Base-by-base conservation (phyloP, 1,140 invertebrate genomes). In the Leptinotarsa undecemlineata region DNA sequence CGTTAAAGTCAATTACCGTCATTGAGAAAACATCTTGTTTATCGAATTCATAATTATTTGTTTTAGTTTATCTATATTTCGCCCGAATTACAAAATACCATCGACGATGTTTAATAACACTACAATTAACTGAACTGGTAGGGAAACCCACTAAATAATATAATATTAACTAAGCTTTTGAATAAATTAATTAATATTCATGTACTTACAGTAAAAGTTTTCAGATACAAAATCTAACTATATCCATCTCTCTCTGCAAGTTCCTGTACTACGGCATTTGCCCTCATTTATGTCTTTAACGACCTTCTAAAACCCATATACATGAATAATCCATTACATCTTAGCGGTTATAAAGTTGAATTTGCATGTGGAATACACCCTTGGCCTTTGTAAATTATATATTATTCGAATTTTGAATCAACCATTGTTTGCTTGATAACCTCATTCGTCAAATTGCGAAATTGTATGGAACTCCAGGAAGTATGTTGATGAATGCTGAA, bases 341-440 rank as follows among this genome's bases (percentile, higher is more conserved):
- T 66, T 66, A 66, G 26, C 63, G 63, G 63, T 66, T 66, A 66
- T 66, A 66, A 66, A 66, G 63, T 66, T 66, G 21, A 66, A 66
- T 66, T 66, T 66, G 63, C 63, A 66, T 66, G 63, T 66, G 26
- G 63, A 66, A 66, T 33, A 33, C 23, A 33, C 63, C 26, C 17
- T 23, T 21, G 63, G 63, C 63, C 26, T 21, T 33, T 21, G 20
- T 66, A 15, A 66, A 66, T 66, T 66, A 66, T 15, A 33, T 66
- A 66, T 23, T 66, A 33, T 66, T 66, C 63, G 26, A 66, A 33
- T 66, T 66, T 33, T 19, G 63, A 33, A 66, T 66, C 26, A 66
- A 66, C 26, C 15, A 66, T 33, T 66, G 23, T 66, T 66, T 13
- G 26, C 63, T 21, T 66, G 4, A 66, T 33, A 66, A 13, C 20